These are phyloP conservation scores for Cecropterus lyciades DNA, from an alignment of 1,140 invertebrate species.

Conservation along the genomic window DNA sequence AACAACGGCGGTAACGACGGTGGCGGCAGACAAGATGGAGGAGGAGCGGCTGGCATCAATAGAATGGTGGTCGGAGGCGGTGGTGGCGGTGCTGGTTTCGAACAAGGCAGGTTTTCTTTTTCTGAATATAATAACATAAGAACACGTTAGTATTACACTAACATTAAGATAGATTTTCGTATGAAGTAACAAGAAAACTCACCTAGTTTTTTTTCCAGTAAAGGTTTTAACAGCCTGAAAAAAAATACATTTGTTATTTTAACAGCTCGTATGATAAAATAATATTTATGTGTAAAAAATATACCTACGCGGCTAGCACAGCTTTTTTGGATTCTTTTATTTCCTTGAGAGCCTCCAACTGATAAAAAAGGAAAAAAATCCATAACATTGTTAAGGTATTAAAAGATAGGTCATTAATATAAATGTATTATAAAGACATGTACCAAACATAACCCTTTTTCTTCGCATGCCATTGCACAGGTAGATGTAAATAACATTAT, in stretches of 20 bases:
- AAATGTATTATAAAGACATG: conserved; percentile 18
- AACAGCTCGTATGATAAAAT: not conserved
- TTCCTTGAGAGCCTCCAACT: conserved; percentile 72
- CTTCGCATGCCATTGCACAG: conserved; percentile 55
- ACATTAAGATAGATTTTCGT: not conserved
- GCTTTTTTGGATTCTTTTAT: conserved; percentile 72
- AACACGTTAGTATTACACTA: too few species aligned
- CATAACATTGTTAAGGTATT: conserved; percentile 3
- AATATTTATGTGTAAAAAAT: conserved; percentile 20
- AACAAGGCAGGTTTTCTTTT: conserved; percentile 49
- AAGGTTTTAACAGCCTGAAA: conserved; percentile 70
- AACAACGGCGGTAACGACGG: conserved; percentile 34
- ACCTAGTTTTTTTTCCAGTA: conserved; percentile 59
- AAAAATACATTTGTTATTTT: conserved; percentile 29
- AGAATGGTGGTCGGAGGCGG: too few species aligned
- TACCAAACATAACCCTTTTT: conserved; percentile 73
- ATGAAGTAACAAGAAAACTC: conserved; percentile 37
- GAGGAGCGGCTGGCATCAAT: conserved; percentile 40
- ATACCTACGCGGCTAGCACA: conserved; percentile 67
- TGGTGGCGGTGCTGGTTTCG: conserved; percentile 9
- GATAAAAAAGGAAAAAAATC: conserved; percentile 41
- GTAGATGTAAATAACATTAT: conserved; percentile 52
- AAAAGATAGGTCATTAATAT: not conserved
- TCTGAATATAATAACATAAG: conserved; percentile 46
- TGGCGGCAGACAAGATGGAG: conserved; percentile 41